Percentiles rank a stretch among this genome's conserved stretches.
Conservation (phyloP, 2,888 invertebrate species). For the Octodonta nipae region DNA sequence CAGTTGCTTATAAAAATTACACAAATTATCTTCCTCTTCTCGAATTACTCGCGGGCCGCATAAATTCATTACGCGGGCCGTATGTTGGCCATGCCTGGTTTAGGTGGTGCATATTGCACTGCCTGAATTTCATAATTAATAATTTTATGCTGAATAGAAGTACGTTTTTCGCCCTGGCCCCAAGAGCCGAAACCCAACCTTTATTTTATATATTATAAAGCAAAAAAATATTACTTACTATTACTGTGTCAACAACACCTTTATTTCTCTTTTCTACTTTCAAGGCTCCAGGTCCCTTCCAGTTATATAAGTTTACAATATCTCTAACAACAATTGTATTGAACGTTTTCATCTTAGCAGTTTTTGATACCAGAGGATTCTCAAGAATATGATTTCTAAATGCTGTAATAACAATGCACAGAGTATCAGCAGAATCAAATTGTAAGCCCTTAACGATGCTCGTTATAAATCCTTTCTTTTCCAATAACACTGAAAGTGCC, state of each 20-base stretch:
- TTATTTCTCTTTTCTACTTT: conserved; percentile 35
- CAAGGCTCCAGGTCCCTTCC: conserved; percentile 53
- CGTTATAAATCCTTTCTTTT: conserved; percentile 51
- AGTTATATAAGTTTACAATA: conserved; percentile 56
- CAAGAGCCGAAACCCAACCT: too few species aligned
- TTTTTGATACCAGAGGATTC: conserved; percentile 53
- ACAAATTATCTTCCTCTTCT: too few species aligned
- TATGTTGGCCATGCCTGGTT: too few species aligned
- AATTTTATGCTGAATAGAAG: too few species aligned
- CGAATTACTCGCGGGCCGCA: too few species aligned
- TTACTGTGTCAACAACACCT: conserved; percentile 18
- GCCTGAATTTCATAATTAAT: too few species aligned
- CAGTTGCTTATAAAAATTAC: too few species aligned
- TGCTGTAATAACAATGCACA: conserved; percentile 52
- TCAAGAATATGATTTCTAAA: conserved; percentile 55
- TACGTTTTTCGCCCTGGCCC: too few species aligned
- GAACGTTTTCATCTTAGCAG: conserved; percentile 58
- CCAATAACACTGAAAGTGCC: conserved; percentile 53
- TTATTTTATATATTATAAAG: too few species aligned
- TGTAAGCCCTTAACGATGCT: conserved; percentile 42
- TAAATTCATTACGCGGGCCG: too few species aligned
- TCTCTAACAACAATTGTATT: conserved; percentile 52
- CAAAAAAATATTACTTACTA: too few species aligned
- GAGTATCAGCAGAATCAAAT: conserved; percentile 50
- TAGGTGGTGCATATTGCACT: too few species aligned